Evolutionary conservation across 2,113 vertebrate genomes (phyloP).

Genomic region (Copsychus sechellarum): DNA sequence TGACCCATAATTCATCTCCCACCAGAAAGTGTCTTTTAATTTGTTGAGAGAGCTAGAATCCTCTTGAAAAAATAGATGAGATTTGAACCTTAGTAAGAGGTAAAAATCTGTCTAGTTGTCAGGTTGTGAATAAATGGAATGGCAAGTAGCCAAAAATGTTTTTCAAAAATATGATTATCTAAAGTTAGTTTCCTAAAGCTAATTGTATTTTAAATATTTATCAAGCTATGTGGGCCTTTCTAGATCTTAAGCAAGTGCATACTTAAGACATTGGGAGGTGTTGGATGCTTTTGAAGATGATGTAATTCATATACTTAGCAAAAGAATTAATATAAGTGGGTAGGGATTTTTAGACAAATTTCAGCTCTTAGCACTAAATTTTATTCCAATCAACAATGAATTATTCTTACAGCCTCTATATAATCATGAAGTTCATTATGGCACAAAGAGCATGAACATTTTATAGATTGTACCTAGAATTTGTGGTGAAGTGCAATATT

Average conservation of each 20-base stretch:
- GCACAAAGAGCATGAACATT: neutral
- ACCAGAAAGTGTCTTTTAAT: neutral
- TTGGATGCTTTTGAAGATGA: neutral
- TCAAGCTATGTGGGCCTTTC: neutral
- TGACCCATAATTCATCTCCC: neutral
- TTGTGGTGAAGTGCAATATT: neutral
- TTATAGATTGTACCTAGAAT: neutral
- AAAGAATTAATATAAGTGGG: neutral
- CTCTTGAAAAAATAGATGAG: neutral
- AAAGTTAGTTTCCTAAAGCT: neutral
- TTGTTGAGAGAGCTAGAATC: neutral
- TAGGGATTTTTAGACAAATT: neutral
- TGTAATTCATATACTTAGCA: neutral
- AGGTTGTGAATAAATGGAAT: neutral
- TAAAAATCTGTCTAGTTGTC: neutral
- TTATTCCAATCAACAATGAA: neutral
- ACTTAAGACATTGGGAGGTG: neutral
- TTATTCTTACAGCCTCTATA: neutral
- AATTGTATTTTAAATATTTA: neutral
- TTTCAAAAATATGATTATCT: neutral
- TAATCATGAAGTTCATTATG: neutral
- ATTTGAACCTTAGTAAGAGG: neutral
- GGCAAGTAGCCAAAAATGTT: neutral
- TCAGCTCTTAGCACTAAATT: neutral
- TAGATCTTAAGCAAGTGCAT: neutral